phyloP scores from a whole-genome alignment of 2,113 vertebrate species.

The Geococcyx californianus region DNA sequence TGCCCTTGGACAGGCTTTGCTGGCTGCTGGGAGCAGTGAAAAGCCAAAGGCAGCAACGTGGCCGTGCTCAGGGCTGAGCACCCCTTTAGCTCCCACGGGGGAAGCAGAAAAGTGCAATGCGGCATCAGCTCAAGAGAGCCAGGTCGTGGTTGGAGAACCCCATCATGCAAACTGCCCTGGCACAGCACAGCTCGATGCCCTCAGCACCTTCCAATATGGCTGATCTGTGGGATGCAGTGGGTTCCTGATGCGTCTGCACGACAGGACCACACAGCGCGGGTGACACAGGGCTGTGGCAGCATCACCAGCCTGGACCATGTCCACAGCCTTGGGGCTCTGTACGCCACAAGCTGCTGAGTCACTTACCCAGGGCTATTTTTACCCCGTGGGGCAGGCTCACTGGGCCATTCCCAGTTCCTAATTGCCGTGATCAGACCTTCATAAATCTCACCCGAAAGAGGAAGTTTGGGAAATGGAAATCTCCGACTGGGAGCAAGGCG shows the following conservation, averaged over 20 bases:
- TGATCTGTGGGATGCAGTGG: accelerated
- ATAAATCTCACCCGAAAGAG: slow-evolving; percentile 46
- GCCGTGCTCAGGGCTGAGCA: background rate
- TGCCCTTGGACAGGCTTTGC: background rate
- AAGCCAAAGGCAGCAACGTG: accelerated
- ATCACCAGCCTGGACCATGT: background rate
- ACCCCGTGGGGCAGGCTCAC: background rate
- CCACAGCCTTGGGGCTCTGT: background rate
- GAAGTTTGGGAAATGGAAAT: slow-evolving; percentile 43
- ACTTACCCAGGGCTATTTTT: background rate
- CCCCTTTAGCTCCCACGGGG: background rate
- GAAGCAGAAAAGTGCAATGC: accelerated
- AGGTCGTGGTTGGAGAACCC: accelerated
- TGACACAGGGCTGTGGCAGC: background rate
- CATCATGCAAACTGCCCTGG: accelerated
- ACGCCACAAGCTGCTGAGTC: background rate
- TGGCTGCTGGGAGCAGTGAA: background rate
- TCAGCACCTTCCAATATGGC: accelerated
- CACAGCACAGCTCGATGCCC: accelerated
- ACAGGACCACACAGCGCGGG: background rate
- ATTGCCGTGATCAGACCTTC: slow-evolving; percentile 31
- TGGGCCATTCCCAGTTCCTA: slow-evolving; percentile 29
- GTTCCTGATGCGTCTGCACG: background rate
- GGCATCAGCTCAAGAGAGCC: background rate
- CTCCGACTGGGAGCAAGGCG: accelerated